Conservation (phyloP, 2,797 vertebrate genomes). For the Lutjanus argentimaculatus region DNA sequence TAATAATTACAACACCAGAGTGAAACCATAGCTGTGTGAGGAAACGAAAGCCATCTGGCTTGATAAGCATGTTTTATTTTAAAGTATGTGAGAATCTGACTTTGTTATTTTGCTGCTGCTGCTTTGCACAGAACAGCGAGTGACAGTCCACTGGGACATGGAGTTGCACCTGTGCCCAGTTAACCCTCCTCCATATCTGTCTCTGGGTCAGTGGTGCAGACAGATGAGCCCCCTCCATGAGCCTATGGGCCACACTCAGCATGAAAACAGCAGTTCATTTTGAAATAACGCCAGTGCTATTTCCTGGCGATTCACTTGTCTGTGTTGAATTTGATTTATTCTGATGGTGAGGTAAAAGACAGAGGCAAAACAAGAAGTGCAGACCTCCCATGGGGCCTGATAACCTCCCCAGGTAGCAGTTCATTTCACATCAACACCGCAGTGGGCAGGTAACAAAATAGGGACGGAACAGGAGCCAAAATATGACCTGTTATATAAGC, state of each 20-base stretch:
- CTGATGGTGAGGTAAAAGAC: slow-evolving; percentile 3
- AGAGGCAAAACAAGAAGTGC: neutral
- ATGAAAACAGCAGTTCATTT: slow-evolving; percentile 2
- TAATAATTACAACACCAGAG: no score
- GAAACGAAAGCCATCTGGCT: neutral
- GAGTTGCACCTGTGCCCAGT: slow-evolving; percentile 51
- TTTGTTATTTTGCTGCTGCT: slow-evolving; percentile 5
- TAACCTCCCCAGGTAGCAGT: slow-evolving; percentile 4
- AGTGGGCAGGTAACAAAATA: neutral
- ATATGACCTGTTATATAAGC: neutral
- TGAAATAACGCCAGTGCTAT: slow-evolving; percentile 1
- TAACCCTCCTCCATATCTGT: slow-evolving; percentile 39
- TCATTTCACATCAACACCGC: neutral
- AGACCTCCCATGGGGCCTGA: slow-evolving; percentile 2
- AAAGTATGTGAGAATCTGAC: neutral
- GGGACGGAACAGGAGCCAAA: neutral
- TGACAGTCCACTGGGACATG: slow-evolving; percentile 33
- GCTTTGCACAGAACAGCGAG: neutral
- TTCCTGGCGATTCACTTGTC: neutral
- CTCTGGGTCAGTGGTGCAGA: slow-evolving; percentile 43
- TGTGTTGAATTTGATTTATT: slow-evolving; percentile 11
- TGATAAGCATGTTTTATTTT: neutral
- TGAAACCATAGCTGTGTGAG: neutral
- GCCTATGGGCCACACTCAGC: slow-evolving; percentile 13
- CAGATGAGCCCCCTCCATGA: slow-evolving; percentile 46